A percentile compares a stretch with the other conserved stretches of the same genome.
Conservation (phyloP, 2,888 invertebrate species). For the Cylindroiulus punctatus region DNA sequence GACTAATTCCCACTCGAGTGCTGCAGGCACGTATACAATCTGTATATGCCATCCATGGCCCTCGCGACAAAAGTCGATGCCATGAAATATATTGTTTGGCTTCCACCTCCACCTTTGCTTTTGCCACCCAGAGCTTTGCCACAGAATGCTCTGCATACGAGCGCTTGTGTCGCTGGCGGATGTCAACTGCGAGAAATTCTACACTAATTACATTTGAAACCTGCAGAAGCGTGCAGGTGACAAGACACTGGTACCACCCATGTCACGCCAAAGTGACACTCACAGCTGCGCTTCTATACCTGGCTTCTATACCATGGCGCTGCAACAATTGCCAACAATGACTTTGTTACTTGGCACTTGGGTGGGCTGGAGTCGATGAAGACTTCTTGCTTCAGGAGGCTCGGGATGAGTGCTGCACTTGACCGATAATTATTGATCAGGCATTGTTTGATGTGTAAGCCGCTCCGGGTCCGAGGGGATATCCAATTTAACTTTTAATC, state of each 20-base stretch:
- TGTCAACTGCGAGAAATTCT: not conserved
- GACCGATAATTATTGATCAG: not conserved
- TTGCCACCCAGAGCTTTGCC: not conserved
- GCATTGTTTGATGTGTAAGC: too few species aligned
- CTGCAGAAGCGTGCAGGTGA: not conserved
- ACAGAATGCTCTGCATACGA: not conserved
- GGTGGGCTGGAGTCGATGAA: not conserved
- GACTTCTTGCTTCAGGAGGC: too few species aligned
- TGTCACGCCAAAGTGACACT: not conserved
- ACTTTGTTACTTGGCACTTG: not conserved
- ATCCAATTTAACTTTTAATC: too few species aligned
- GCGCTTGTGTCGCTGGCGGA: not conserved
- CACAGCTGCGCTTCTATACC: not conserved
- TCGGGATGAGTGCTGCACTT: not conserved
- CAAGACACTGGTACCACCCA: not conserved
- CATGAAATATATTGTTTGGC: slow-evolving; percentile 18
- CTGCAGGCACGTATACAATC: not conserved
- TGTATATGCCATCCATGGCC: not conserved
- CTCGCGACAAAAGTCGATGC: slow-evolving; percentile 4
- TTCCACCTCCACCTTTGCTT: not conserved
- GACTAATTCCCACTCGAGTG: slow-evolving; percentile 1
- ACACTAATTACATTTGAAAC: slow-evolving; percentile 10
- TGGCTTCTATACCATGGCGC: not conserved
- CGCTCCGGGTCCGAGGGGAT: too few species aligned
- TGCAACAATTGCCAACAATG: not conserved